phyloP scores from a whole-genome alignment of 2,888 invertebrate species.

The Platycheirus rosarum region DNA sequence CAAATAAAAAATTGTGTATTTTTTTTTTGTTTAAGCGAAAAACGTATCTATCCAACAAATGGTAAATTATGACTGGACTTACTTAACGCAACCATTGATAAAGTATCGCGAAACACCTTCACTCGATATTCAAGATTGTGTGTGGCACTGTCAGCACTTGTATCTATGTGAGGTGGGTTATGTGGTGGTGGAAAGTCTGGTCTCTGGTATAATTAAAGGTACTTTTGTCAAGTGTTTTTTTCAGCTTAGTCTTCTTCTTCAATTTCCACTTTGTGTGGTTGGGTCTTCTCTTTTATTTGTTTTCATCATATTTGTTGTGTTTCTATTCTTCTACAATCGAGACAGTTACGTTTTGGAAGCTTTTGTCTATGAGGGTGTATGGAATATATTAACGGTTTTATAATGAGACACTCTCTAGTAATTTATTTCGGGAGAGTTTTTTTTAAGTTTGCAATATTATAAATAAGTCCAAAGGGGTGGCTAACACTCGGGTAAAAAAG shows the following conservation, averaged over 20 bases:
- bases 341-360: slow-evolving; percentile 31
- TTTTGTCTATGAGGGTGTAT: slow-evolving; percentile 17
- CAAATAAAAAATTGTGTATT: slow-evolving; percentile 37
- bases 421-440: slow-evolving; percentile 26
- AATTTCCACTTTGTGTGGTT: slow-evolving; percentile 14
- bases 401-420: slow-evolving; percentile 20
- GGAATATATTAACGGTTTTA: slow-evolving; percentile 11
- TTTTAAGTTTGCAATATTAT: slow-evolving; percentile 17
- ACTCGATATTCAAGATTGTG: slow-evolving; percentile 60
- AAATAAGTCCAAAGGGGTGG: slow-evolving; percentile 23
- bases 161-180: slow-evolving; percentile 34
- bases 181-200: slow-evolving; percentile 37
- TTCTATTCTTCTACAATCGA: slow-evolving; percentile 2
- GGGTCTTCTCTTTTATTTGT: slow-evolving; percentile 49
- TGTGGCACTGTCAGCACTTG: slow-evolving; percentile 28
- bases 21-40: slow-evolving; percentile 30
- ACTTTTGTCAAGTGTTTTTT: slow-evolving; percentile 58
- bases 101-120: slow-evolving; percentile 68
- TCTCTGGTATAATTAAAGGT: slow-evolving; percentile 67
- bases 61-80: slow-evolving; percentile 64
- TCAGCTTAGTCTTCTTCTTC: background rate
- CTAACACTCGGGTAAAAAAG: slow-evolving; percentile 33
- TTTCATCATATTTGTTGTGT: slow-evolving; percentile 32
- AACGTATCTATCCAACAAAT: slow-evolving; percentile 68
- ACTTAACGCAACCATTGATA: slow-evolving; percentile 60